These are phyloP conservation scores for Chaenocephalus aceratus DNA, from an alignment of 2,113 vertebrate genomes.

Conservation along the genomic window DNA sequence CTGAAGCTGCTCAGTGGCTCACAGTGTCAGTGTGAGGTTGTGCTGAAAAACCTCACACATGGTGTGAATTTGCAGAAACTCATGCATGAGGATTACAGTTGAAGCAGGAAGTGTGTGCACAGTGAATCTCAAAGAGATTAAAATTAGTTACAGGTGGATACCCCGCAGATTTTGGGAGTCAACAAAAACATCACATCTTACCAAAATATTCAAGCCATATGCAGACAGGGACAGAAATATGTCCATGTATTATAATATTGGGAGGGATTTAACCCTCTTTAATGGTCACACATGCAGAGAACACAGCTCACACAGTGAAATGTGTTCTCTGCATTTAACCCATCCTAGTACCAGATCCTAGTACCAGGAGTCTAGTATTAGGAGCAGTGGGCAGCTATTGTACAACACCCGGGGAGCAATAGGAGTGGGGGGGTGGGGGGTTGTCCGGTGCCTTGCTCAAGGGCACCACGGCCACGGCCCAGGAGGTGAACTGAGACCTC, in stretches of 20 bases:
- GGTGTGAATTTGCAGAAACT: constrained; percentile 30
- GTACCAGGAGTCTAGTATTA: no score
- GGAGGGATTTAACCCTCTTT: no score
- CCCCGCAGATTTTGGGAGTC: background rate
- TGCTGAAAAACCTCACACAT: background rate
- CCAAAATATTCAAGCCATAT: background rate
- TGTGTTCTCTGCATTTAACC: no score
- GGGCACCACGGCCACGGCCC: no score
- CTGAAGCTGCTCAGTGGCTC: constrained; percentile 1
- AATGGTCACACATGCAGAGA: no score
- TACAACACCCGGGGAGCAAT: no score
- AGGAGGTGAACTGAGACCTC: no score
- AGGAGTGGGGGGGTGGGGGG: no score
- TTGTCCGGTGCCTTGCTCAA: no score
- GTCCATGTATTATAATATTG: constrained; percentile 5
- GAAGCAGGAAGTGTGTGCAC: constrained; percentile 14
- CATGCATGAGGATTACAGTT: constrained; percentile 18
- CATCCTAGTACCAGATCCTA: no score
- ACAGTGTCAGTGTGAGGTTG: constrained; percentile 4
- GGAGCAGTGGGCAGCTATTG: no score
- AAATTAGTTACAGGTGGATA: constrained; percentile 9
- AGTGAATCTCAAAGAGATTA: constrained; percentile 22
- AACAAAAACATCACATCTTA: background rate
- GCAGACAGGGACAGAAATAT: background rate
- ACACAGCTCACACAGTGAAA: no score